phyloP scores from a whole-genome alignment of 2,113 vertebrate genomes.

The Hydropotes inermis region DNA sequence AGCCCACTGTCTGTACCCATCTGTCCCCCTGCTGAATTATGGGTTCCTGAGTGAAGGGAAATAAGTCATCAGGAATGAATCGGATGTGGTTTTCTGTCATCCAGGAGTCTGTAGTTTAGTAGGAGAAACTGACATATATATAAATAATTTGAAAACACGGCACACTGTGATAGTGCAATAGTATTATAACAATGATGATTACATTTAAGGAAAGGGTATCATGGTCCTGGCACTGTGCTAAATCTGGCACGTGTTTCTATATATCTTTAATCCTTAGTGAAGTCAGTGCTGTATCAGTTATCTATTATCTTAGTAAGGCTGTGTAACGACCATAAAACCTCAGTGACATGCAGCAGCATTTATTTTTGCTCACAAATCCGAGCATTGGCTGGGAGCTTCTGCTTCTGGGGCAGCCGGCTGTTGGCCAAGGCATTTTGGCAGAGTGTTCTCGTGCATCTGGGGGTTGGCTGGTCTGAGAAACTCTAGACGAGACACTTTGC shows the following conservation, averaged over 20 bases:
- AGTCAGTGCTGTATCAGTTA: not conserved
- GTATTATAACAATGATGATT: not conserved
- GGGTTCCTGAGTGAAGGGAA: not conserved
- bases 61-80: not conserved
- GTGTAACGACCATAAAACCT: slow-evolving; percentile 18
- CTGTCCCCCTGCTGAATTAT: slow-evolving; percentile 14
- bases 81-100: not conserved
- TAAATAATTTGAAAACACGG: not conserved
- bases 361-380: not conserved
- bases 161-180: not conserved
- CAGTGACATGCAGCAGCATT: not conserved
- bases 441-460: not conserved
- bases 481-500: not conserved
- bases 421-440: not conserved
- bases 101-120: not conserved
- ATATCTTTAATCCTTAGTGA: not conserved
- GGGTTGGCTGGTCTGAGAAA: not conserved
- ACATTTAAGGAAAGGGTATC: not conserved
- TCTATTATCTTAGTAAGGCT: not conserved
- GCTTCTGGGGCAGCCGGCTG: not conserved
- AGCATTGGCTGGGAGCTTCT: not conserved
- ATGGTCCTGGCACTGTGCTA: not conserved
- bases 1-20: not conserved
- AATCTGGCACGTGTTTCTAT: not conserved
- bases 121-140: not conserved